Base-by-base conservation (phyloP, 1,140 invertebrate species). In the Chelonus insularis region DNA sequence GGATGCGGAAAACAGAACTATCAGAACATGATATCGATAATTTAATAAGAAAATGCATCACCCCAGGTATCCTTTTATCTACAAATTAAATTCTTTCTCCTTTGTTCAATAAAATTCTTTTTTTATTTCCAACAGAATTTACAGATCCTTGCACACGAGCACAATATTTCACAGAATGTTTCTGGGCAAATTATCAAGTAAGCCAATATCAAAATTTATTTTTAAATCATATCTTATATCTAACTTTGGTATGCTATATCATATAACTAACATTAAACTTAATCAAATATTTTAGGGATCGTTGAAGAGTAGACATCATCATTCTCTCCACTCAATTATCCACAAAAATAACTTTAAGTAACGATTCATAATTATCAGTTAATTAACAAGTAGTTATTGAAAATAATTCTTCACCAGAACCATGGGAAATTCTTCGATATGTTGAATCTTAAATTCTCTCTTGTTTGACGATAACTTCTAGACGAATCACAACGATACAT, bases 401-500 rank as follows among this genome's bases (percentile, higher is more conserved):
- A 29, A 11, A 34, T 7, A 14, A 52, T 29, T 29, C 1, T 41
- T 41, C 41, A 37, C 39, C 52, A 39, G 37, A 36, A 18, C 7
- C n/a, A n/a, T n/a, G n/a, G n/a, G n/a, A n/a, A n/a, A n/a, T n/a
- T n/a, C n/a, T n/a, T n/a, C n/a, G n/a, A n/a, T n/a, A n/a, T n/a
- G n/a, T n/a, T n/a, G n/a, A n/a, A n/a, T n/a, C n/a, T 8, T n/a
- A 14, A 11, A 1, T 39, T 39, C 11, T 14, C n/a, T 5, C 8
- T 39, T 39, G 4, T 39, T 39, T 9, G 7, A 3, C 37, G n/a
- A n/a, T 39, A n/a, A n/a, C n/a, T n/a, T n/a, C n/a, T n/a, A n/a
- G n/a, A n/a, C n/a, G n/a, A n/a, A n/a, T n/a, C 37, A 14, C 37
- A 91, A 56, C 86, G 86, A 72, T 92, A 93, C 89, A 91, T 92